Conservation (phyloP, 2,888 invertebrate species). For the Drosophila cognata region DNA sequence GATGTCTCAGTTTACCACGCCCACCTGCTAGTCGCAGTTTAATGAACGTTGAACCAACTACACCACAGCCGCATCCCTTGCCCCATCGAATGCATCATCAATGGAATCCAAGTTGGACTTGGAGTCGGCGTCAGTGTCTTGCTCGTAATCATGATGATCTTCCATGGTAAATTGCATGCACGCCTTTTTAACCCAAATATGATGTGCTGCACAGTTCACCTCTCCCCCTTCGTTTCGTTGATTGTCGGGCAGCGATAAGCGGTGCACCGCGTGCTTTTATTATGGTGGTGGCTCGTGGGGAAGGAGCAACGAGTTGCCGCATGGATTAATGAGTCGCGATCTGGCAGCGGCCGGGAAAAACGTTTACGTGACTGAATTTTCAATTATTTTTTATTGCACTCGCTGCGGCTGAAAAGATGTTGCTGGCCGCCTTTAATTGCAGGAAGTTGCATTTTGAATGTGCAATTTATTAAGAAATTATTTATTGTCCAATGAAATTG, state of each 20-base stretch:
- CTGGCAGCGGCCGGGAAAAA: constrained; percentile 67
- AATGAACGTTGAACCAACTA: constrained; percentile 27
- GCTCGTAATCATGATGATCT: constrained; percentile 66
- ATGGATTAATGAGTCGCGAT: constrained; percentile 74
- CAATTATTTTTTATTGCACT: constrained; percentile 77
- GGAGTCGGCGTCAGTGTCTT: constrained; percentile 30
- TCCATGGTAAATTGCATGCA: constrained; percentile 69
- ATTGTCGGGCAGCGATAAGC: constrained; percentile 64
- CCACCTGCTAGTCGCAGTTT: constrained; percentile 45
- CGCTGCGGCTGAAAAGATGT: constrained; percentile 26
- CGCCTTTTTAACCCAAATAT: constrained; percentile 76
- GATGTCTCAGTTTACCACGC: constrained; percentile 37
- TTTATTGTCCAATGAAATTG: constrained; percentile 72
- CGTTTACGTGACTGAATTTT: constrained; percentile 78
- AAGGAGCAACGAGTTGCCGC: constrained; percentile 38
- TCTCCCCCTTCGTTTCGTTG: constrained; percentile 28
- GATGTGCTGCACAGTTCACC: constrained; percentile 30
- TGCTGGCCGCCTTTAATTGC: constrained; percentile 71
- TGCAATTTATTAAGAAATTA: constrained; percentile 78
- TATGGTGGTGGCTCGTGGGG: constrained; percentile 32
- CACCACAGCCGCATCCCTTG: constrained; percentile 13
- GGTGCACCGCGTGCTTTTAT: constrained; percentile 51
- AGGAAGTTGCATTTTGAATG: constrained; percentile 74
- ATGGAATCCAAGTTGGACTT: constrained; percentile 14
- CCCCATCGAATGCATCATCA: constrained; percentile 60